These are phyloP conservation scores for Meliscaeva auricollis DNA, from an alignment of 2,888 invertebrate genomes.

Conservation along the genomic window DNA sequence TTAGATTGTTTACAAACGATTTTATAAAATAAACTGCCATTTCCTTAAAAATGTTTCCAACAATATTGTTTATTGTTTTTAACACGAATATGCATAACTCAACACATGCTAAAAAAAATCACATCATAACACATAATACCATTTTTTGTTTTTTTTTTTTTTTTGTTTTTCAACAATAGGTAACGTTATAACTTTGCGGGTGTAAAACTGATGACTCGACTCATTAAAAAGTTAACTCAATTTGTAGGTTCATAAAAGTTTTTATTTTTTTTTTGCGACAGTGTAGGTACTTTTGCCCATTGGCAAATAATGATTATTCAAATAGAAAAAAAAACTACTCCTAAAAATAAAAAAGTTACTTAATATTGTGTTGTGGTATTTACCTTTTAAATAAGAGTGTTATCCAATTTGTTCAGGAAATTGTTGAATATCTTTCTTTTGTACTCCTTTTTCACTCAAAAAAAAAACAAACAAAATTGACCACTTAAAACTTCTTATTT, in stretches of 20 bases:
- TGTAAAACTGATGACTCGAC: neutral
- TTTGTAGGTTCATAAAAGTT: neutral
- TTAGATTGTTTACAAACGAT: neutral
- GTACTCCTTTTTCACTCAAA: no score
- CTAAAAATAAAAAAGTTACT: no score
- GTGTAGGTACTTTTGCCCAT: no score
- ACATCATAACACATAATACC: neutral
- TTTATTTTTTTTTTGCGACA: neutral
- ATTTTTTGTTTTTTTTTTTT: neutral
- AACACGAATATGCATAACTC: neutral
- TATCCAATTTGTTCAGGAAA: constrained; percentile 36
- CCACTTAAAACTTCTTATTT: neutral
- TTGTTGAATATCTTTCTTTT: neutral
- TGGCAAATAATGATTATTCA: no score
- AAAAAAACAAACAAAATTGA: no score
- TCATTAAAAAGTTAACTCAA: neutral
- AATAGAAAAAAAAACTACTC: no score
- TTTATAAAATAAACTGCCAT: neutral
- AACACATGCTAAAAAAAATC: neutral
- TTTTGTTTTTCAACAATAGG: neutral
- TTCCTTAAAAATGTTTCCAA: neutral
- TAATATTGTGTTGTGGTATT: no score
- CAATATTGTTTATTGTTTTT: neutral
- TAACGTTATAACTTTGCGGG: neutral
- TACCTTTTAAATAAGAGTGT: constrained; percentile 33